Conservation (phyloP, 1,140 invertebrate species). For the Anoplophora glabripennis region DNA sequence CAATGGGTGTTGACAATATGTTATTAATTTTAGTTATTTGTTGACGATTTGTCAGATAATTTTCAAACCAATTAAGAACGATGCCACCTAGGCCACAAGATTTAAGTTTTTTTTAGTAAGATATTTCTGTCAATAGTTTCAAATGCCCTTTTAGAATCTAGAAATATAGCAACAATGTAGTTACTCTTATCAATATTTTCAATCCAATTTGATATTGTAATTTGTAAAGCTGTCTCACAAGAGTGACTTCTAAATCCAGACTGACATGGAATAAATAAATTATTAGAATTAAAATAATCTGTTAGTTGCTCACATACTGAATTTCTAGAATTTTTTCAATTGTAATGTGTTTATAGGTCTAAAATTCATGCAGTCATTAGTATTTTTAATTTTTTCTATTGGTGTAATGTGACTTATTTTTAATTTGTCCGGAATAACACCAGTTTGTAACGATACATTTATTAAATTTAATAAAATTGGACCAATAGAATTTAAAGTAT, state of each 20-base stretch:
- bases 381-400: neutral
- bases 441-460: neutral
- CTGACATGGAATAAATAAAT: neutral
- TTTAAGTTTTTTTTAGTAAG: conserved; percentile 1
- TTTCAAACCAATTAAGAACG: neutral
- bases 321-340: conserved; percentile 9
- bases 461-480: too few species aligned
- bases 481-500: too few species aligned
- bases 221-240: conserved; percentile 1
- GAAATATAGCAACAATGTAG: conserved; percentile 1
- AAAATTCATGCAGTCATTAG: neutral
- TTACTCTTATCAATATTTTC: conserved; percentile 4
- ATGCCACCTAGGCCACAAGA: neutral
- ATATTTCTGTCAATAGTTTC: conserved; percentile 9
- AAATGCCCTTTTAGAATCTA: conserved; percentile 4
- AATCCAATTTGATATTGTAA: conserved; percentile 7
- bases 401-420: neutral
- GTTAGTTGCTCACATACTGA: conserved; percentile 2
- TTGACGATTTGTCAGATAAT: neutral
- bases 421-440: neutral
- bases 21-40: neutral
- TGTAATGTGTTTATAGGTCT: conserved; percentile 1
- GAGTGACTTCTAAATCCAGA: conserved; percentile 6
- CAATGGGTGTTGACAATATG: neutral
- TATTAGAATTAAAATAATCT: conserved; percentile 5